These are phyloP conservation scores for Drosophila subpulchrella DNA, from an alignment of 1,140 invertebrate genomes.

Conservation along the genomic window DNA sequence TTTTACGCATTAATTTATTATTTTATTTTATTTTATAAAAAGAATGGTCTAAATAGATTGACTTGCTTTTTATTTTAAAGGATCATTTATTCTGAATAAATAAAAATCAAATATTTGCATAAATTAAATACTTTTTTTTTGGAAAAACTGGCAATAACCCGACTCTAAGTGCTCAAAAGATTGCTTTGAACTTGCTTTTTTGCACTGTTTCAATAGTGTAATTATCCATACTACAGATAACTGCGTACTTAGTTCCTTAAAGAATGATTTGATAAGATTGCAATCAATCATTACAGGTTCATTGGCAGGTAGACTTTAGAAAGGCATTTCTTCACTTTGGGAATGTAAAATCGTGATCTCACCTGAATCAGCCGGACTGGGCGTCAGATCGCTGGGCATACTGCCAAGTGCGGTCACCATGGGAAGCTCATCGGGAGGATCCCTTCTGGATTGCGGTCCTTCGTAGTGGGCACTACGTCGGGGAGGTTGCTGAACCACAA, in stretches of 20 bases:
- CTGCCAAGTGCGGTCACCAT: conserved; percentile 47
- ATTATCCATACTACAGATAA: conserved; percentile 9
- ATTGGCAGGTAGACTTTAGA: conserved; percentile 5
- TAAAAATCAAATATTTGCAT: too few species aligned
- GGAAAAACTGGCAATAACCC: too few species aligned
- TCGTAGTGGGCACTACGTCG: conserved; percentile 63
- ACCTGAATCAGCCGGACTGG: conserved; percentile 50
- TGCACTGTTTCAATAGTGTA: background rate
- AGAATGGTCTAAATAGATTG: too few species aligned
- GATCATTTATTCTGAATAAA: too few species aligned
- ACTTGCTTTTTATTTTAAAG: too few species aligned
- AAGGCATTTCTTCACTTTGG: background rate
- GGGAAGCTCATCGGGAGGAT: conserved; percentile 49
- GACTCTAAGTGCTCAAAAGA: background rate
- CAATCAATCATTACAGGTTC: conserved; percentile 2
- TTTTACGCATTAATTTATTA: too few species aligned
- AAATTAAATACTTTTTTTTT: too few species aligned
- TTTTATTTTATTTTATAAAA: too few species aligned
- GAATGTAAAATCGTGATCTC: conserved; percentile 20
- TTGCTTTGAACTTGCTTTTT: background rate
- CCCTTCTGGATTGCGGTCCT: conserved; percentile 12
- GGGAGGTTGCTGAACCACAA: conserved; percentile 69
- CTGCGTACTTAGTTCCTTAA: background rate
- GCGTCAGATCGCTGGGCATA: conserved; percentile 32
- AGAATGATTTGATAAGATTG: conserved; percentile 21